Base-by-base conservation (phyloP, 1,140 invertebrate species). In the Globodera rostochiensis region DNA sequence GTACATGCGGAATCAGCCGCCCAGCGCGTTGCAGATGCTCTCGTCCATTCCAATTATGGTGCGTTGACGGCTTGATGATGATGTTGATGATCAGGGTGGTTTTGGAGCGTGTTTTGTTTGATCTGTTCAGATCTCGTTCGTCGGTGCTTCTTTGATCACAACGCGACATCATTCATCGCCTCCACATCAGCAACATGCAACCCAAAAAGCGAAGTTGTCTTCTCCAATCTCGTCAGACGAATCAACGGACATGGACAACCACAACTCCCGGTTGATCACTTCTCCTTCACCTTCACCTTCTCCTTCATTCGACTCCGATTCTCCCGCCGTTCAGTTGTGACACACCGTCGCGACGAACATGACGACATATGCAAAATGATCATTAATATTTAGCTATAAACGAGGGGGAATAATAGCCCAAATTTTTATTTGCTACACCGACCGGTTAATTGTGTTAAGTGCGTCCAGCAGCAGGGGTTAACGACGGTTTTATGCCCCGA, bases 1-100 rank as follows among this genome's bases (percentile, higher is more conserved):
- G 9, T 53, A 87, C 13, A 67, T 87, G 8, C 13, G 84, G 36
- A 66, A 73, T 49, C 79, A 87, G 66, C 53, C 77, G 15, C 85
- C 85, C n/a, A 57, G 75, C 67, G 36, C 71, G 46, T 73, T 53
- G 25, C 83, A 86, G 74, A 64, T 86, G 50, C 25, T 85, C 45
- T 79, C 85, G 9, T 77, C 84, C 7, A 60, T 85, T 69, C 84
- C 84, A 1, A 85, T 85, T 21, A 85, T 85, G 84, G 77, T 82
- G 8, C 50, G 19, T 13, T 36, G n/a, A 15, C 60, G 11, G 15
- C 36, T 45, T 46, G 45, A 11, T 45, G 1, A 47, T 25, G 11
- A 5, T 45, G 1, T n/a, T 25, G 11, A 67, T 25, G 8, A 13
- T 9, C 11, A 77, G 57, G 11, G 25, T 15, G 6, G 3, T 69